Conservation (phyloP, 1,140 invertebrate genomes). For the Heliconius melpomene region DNA sequence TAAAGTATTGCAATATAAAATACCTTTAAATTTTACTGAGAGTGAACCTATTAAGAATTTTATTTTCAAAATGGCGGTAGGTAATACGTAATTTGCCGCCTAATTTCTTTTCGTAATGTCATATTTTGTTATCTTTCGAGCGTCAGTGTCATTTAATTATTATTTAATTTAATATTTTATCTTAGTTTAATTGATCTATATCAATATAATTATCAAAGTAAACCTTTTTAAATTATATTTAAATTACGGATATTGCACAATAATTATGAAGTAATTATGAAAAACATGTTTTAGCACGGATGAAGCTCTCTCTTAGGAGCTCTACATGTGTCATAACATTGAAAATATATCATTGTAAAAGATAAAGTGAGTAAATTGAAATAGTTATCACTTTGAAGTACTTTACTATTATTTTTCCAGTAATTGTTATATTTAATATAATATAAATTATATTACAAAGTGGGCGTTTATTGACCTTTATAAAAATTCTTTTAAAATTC, state of each 20-base stretch:
- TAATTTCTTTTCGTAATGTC: not conserved
- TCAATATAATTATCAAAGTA: too few relatives aligned
- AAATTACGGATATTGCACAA: not conserved
- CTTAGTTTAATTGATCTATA: not conserved
- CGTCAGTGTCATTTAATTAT: not conserved
- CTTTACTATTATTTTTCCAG: not conserved
- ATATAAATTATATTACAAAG: not conserved
- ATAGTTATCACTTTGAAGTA: not conserved
- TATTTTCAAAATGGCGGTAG: not conserved
- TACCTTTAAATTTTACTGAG: not conserved
- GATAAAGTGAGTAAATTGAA: not conserved
- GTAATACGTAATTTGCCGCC: not conserved
- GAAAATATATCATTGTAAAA: not conserved
- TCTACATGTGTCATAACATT: not conserved
- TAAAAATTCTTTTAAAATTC: too few relatives aligned
- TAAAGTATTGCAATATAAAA: not conserved
- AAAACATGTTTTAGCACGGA: not conserved
- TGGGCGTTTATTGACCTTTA: not conserved
- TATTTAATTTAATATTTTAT: not conserved
- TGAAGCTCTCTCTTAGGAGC: not conserved
- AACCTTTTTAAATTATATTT: not conserved
- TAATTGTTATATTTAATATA: not conserved
- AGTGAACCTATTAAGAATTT: not conserved
- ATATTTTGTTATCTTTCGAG: not conserved
- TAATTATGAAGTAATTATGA: not conserved